A percentile compares a stretch with the other conserved stretches of the same genome.
These are phyloP conservation scores for Casuarius casuarius DNA, from an alignment of 2,113 vertebrate species.

Conservation along the genomic window DNA sequence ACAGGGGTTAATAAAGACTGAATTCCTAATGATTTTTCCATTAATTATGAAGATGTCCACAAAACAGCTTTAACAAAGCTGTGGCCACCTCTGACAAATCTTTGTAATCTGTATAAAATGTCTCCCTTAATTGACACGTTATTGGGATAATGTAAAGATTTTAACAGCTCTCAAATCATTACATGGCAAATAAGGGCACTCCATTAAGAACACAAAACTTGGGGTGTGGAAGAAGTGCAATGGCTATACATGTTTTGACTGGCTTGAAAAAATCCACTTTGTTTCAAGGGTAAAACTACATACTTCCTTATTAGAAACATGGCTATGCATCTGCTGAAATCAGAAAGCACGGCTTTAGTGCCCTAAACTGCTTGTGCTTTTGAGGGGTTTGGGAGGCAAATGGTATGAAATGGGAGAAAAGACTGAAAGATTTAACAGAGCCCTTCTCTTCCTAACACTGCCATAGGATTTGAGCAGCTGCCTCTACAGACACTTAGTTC, in stretches of 20 bases:
- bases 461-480: not conserved
- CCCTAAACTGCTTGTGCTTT: not conserved
- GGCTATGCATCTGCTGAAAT: not conserved
- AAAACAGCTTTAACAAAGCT: constrained; percentile 84
- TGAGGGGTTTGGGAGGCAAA: not conserved
- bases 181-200: constrained; percentile 37
- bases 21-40: constrained; percentile 86
- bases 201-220: constrained; percentile 25
- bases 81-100: constrained; percentile 81
- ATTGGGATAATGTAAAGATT: constrained; percentile 76
- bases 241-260: constrained; percentile 11
- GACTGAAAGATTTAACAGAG: not conserved
- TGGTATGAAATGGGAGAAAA: not conserved
- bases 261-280: constrained; percentile 19
- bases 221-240: not conserved
- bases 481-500: not conserved
- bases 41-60: constrained; percentile 89
- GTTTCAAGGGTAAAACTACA: constrained; percentile 42
- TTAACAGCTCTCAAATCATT: constrained; percentile 70
- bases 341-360: not conserved
- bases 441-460: not conserved
- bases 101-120: constrained; percentile 81
- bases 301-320: not conserved
- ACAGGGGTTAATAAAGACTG: constrained; percentile 85
- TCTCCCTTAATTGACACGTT: constrained; percentile 77